Evolutionary conservation across 2,113 vertebrate genomes (phyloP).

Genomic region (Boulengerochromis microlepis): DNA sequence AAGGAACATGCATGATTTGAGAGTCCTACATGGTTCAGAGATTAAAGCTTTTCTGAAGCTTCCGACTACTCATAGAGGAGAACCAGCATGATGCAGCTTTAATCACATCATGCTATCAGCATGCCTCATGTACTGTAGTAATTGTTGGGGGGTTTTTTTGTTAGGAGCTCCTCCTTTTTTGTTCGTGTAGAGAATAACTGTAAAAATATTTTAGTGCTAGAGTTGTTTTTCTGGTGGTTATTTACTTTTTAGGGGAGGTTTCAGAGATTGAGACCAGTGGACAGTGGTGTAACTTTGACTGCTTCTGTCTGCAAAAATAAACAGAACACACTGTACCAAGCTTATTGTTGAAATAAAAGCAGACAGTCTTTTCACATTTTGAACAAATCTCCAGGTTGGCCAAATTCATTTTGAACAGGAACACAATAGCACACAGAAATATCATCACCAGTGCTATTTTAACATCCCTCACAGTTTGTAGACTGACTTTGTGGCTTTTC

Average conservation of each 20-base stretch:
- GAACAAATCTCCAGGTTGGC: neutral
- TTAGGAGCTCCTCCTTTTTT: neutral
- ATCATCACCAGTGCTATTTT: neutral
- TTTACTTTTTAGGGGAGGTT: neutral
- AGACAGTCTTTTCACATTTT: neutral
- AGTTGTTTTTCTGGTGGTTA: neutral
- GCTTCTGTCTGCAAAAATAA: neutral
- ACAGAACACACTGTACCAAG: neutral
- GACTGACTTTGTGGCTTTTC: neutral
- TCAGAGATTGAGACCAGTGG: neutral
- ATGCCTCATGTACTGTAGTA: neutral
- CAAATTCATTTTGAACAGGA: neutral
- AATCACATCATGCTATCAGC: neutral
- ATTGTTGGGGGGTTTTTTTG: accelerated
- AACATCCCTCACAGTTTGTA: neutral
- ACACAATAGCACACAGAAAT: neutral
- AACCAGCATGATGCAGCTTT: neutral
- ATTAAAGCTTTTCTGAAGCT: neutral
- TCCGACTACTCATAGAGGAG: neutral
- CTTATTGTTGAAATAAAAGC: neutral
- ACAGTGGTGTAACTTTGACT: too few species aligned
- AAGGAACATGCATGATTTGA: neutral
- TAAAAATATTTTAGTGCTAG: neutral
- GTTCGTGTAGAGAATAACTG: neutral
- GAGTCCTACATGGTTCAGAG: neutral